A percentile compares a stretch with the other conserved stretches of the same genome.
phyloP scores from a whole-genome alignment of 2,888 invertebrate genomes.

The Apodemia hepburni region DNA sequence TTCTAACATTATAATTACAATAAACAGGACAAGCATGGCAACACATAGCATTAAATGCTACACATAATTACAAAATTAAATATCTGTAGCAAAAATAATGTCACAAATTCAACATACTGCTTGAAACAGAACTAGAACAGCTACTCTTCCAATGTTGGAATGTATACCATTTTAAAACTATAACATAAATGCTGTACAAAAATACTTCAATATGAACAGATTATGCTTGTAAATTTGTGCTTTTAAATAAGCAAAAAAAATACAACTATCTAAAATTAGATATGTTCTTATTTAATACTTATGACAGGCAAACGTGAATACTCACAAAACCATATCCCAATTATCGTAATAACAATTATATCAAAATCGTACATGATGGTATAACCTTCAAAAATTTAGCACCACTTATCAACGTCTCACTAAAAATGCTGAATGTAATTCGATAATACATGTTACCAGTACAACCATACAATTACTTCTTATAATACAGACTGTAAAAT shows the following conservation, averaged over 20 bases:
- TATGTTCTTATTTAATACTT: not conserved
- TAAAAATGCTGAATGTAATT: constrained; percentile 47
- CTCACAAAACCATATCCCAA: constrained; percentile 53
- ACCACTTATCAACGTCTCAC: constrained; percentile 75
- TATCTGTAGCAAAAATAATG: constrained; percentile 21
- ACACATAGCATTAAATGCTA: constrained; percentile 18
- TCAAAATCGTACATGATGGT: constrained; percentile 69
- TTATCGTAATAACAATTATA: constrained; percentile 53
- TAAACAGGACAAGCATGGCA: constrained; percentile 30
- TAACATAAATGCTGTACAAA: constrained; percentile 7
- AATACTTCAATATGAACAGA: constrained; percentile 11
- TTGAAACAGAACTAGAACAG: constrained; percentile 14
- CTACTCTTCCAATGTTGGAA: constrained; percentile 12
- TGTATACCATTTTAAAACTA: constrained; percentile 8
- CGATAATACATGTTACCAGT: constrained; percentile 17
- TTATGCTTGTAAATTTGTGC: constrained; percentile 8
- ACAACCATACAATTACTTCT: constrained; percentile 11
- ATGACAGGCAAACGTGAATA: constrained; percentile 15
- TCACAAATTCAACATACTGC: constrained; percentile 12
- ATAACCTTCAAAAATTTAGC: constrained; percentile 77
- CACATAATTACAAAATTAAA: constrained; percentile 14
- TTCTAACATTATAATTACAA: constrained; percentile 25
- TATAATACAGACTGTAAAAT: constrained; percentile 19
- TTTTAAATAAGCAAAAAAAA: constrained; percentile 14
- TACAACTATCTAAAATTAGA: constrained; percentile 10